Conservation (phyloP, 2,797 vertebrate genomes). For the Eleutherodactylus coqui region DNA sequence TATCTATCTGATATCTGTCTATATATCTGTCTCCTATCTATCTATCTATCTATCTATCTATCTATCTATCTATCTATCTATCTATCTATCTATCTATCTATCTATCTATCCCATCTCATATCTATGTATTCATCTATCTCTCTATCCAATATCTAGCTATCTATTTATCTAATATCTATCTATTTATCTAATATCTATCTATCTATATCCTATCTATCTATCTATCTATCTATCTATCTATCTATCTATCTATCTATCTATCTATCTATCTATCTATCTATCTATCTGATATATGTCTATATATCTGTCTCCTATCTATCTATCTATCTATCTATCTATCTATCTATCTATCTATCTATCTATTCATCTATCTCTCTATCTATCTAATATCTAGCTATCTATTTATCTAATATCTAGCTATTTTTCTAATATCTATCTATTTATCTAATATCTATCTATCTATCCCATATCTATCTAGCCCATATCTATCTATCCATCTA, state of each 20-base stretch:
- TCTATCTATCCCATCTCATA: not conserved
- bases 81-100: not conserved
- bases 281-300: conserved; percentile 24
- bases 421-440: not conserved
- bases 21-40: conserved; percentile 9
- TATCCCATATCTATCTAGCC: conserved; percentile 15
- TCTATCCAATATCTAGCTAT: not conserved
- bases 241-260: conserved; percentile 29
- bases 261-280: conserved; percentile 26
- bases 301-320: conserved; percentile 31
- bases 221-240: conserved; percentile 15
- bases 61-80: conserved; percentile 2
- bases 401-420: not conserved
- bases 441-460: not conserved
- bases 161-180: not conserved
- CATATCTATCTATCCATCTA: conserved; percentile 10
- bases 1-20: not conserved
- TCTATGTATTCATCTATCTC: conserved; percentile 1
- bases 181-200: conserved; percentile 30
- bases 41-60: conserved; percentile 29
- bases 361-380: not conserved
- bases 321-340: conserved; percentile 28
- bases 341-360: conserved; percentile 2
- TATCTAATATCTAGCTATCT: conserved; percentile 18
- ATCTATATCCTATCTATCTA: not conserved